Conservation (phyloP, 2,888 invertebrate species). For the Achlya flavicornis region DNA sequence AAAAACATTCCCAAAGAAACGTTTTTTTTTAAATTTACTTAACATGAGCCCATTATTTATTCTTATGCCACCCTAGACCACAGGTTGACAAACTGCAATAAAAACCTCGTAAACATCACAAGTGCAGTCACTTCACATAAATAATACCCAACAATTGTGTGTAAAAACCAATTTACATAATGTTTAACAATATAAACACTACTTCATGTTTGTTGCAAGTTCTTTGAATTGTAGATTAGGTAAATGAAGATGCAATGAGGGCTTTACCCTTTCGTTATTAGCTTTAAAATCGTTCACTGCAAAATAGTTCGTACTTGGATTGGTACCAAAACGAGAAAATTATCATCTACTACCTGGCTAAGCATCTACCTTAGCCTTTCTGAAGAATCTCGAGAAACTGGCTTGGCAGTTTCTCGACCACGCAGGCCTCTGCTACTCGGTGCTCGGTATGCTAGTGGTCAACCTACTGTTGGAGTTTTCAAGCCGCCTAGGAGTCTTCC, state of each 20-base stretch:
- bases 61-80: background rate
- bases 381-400: too few species aligned
- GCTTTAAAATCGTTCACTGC: background rate
- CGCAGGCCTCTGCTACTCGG: too few species aligned
- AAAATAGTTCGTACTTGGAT: background rate
- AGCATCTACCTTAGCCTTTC: too few species aligned
- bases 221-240: constrained; percentile 10
- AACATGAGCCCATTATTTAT: too few species aligned
- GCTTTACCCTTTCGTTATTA: background rate
- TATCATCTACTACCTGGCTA: too few species aligned
- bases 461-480: too few species aligned
- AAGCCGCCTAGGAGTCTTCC: too few species aligned
- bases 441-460: too few species aligned
- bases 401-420: too few species aligned
- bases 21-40: too few species aligned
- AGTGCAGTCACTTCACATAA: constrained; percentile 8
- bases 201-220: constrained; percentile 1
- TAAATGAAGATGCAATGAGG: background rate
- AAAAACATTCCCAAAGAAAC: too few species aligned
- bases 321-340: too few species aligned
- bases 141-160: constrained; percentile 10
- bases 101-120: constrained; percentile 10
- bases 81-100: background rate
- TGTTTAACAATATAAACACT: constrained; percentile 11
- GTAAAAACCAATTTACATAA: constrained; percentile 11